Conservation (phyloP, 2,797 vertebrate genomes). For the Micromesistius poutassou region DNA sequence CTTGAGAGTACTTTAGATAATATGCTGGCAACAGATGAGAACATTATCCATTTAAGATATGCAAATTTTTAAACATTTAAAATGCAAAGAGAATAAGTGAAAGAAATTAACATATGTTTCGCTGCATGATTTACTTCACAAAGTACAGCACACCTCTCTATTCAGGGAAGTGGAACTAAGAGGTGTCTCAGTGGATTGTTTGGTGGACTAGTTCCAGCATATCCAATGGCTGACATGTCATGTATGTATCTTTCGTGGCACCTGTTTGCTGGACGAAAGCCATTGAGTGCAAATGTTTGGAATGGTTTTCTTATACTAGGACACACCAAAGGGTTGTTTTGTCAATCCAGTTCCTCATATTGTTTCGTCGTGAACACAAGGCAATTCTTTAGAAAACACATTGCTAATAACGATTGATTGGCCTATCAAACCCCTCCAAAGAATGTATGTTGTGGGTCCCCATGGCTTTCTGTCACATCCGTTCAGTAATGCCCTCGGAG, state of each 20-base stretch:
- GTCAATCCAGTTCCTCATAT: constrained; percentile 22
- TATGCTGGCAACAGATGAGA: constrained; percentile 51
- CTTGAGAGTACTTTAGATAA: constrained; percentile 25
- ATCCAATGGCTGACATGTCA: neutral
- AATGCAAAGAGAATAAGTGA: constrained; percentile 19
- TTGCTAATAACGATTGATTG: constrained; percentile 35
- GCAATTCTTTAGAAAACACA: constrained; percentile 38
- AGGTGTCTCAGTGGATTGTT: constrained; percentile 25
- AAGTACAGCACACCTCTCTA: constrained; percentile 45
- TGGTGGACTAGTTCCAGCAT: constrained; percentile 20
- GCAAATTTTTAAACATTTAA: constrained; percentile 34
- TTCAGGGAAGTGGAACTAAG: constrained; percentile 26
- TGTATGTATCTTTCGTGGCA: constrained; percentile 18
- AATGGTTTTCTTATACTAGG: constrained; percentile 14
- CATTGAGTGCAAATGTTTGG: constrained; percentile 18
- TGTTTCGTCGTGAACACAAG: constrained; percentile 31
- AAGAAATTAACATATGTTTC: constrained; percentile 22
- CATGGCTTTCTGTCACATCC: constrained; percentile 48
- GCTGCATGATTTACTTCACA: constrained; percentile 28
- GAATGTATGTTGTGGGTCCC: constrained; percentile 32
- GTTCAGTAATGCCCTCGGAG: constrained; percentile 46
- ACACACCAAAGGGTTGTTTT: constrained; percentile 17
- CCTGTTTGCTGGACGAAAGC: constrained; percentile 8
- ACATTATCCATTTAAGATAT: constrained; percentile 49
- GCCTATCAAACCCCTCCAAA: constrained; percentile 27